These are phyloP conservation scores for Aurelia coerulea DNA, from an alignment of 30 jellyfish, hydroid and myxozoan genomes.

Conservation along the genomic window DNA sequence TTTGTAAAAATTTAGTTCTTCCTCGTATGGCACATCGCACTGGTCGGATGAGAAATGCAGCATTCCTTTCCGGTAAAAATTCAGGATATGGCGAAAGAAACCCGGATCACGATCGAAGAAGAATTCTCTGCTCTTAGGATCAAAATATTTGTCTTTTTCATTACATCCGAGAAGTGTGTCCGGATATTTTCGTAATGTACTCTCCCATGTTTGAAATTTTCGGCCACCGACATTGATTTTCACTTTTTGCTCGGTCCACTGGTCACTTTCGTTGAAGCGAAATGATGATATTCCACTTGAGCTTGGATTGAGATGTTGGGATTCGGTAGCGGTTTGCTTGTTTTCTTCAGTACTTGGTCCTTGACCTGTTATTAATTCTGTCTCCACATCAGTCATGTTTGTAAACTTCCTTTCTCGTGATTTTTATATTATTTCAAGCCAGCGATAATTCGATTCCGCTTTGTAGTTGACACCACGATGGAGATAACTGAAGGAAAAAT, in stretches of 20 bases:
- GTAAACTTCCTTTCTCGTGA: neutral
- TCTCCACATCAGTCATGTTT: conserved; percentile 51
- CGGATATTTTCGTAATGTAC: conserved; percentile 76
- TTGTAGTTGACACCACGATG: too few species aligned
- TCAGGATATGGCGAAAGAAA: conserved; percentile 78
- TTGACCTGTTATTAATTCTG: conserved; percentile 44
- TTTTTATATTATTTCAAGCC: too few species aligned
- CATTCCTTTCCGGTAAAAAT: conserved; percentile 76
- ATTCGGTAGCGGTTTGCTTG: too few species aligned
- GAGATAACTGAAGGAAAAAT: too few species aligned
- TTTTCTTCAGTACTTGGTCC: neutral
- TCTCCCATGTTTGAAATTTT: conserved; percentile 78
- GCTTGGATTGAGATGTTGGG: conserved; percentile 10
- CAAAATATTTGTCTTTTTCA: conserved; percentile 65
- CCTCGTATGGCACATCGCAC: conserved; percentile 87
- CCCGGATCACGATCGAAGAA: conserved; percentile 86
- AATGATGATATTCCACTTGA: neutral
- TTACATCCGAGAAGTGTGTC: conserved; percentile 78
- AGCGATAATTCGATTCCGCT: too few species aligned
- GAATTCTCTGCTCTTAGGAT: conserved; percentile 41
- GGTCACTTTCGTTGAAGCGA: neutral
- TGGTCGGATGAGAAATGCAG: conserved; percentile 73
- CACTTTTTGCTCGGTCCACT: conserved; percentile 64
- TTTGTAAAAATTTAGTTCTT: conserved; percentile 70
- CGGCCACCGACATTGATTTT: conserved; percentile 83